These are phyloP conservation scores for Coenobita brevimanus DNA, from an alignment of 1,140 invertebrate species.

Conservation along the genomic window DNA sequence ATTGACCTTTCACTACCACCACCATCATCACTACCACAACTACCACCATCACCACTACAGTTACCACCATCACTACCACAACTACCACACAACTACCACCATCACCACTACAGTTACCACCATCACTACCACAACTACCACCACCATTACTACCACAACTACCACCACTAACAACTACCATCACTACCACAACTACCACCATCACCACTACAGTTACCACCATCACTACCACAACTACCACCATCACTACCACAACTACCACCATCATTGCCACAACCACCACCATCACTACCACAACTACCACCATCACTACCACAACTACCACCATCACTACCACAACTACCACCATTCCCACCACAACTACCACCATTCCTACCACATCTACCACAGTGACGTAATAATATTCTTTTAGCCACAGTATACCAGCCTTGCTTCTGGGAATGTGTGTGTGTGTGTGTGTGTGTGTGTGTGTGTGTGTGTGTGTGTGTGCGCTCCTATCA, in stretches of 20 bases:
- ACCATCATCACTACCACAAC: neutral
- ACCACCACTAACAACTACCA: too few species aligned
- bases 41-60: neutral
- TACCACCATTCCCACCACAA: neutral
- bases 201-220: neutral
- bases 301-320: neutral
- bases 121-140: neutral
- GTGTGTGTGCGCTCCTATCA: too few species aligned
- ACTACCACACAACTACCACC: too few species aligned
- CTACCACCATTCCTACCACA: neutral
- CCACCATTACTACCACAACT: too few species aligned
- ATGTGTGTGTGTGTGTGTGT: too few species aligned
- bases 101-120: too few species aligned
- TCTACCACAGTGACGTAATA: neutral
- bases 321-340: neutral
- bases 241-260: neutral
- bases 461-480: too few species aligned
- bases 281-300: too few species aligned
- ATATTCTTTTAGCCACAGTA: too few species aligned
- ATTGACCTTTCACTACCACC: neutral
- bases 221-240: slow-evolving; percentile 14
- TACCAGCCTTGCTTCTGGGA: too few species aligned
- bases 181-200: neutral
- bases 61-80: neutral
- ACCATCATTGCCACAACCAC: neutral